These are phyloP conservation scores for Eupithecia pulchellata DNA, from an alignment of 2,888 invertebrate species.

Conservation along the genomic window DNA sequence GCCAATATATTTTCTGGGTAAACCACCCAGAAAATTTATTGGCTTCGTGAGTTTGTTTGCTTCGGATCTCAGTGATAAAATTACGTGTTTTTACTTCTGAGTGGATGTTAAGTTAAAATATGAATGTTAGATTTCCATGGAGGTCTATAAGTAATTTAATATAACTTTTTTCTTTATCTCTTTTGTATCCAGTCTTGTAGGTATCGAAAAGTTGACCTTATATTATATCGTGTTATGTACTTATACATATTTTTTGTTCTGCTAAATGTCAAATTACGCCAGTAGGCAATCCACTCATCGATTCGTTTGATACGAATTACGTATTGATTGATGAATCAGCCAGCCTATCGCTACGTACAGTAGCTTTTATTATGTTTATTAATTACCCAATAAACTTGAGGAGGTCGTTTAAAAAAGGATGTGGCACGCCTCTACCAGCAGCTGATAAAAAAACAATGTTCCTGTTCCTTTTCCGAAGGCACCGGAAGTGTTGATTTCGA, in stretches of 20 bases:
- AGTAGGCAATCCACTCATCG: background rate
- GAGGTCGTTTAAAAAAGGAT: slow-evolving; percentile 28
- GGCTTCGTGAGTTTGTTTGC: no score
- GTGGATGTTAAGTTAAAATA: no score
- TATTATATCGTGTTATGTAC: no score
- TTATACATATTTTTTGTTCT: no score
- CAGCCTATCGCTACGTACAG: background rate
- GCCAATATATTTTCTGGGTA: no score
- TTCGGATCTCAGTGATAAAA: no score
- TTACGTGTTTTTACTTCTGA: background rate
- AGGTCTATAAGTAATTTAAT: no score
- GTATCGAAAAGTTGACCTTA: no score
- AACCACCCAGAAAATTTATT: no score
- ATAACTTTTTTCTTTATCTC: no score
- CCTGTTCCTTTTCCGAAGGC: slow-evolving; percentile 64
- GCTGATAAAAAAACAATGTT: slow-evolving; percentile 57
- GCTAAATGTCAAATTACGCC: slow-evolving; percentile 3
- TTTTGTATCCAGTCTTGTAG: no score
- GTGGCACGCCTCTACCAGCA: slow-evolving; percentile 18
- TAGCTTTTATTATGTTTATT: slow-evolving; percentile 6
- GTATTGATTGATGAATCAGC: background rate
- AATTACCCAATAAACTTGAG: slow-evolving; percentile 8
- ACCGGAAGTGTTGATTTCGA: slow-evolving; percentile 70
- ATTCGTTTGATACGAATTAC: background rate
- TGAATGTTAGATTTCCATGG: no score